Evolutionary conservation across 1,140 invertebrate genomes (phyloP).

Genomic region (Diachasmimorpha longicaudata): DNA sequence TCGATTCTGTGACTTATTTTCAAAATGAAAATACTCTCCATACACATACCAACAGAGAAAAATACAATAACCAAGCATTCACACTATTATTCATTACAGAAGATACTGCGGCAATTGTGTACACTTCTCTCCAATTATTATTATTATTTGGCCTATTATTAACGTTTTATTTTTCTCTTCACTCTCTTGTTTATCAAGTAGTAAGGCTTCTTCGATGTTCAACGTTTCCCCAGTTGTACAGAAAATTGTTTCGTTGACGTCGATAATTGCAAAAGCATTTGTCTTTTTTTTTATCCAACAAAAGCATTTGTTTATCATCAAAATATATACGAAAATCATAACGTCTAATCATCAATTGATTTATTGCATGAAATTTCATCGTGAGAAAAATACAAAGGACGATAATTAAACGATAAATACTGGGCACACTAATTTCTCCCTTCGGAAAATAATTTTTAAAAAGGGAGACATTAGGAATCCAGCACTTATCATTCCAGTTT

Average conservation of each 20-base stretch:
- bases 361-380: no score
- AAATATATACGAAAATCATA: background rate
- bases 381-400: no score
- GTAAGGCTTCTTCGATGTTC: conserved; percentile 56
- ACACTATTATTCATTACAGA: background rate
- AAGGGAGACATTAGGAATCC: no score
- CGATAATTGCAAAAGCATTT: conserved; percentile 15
- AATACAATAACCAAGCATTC: conserved; percentile 7
- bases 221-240: conserved; percentile 32
- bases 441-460: no score
- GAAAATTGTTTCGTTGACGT: conserved; percentile 33
- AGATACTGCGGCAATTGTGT: conserved; percentile 26
- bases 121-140: conserved; percentile 10
- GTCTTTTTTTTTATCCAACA: no score
- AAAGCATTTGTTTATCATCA: conserved; percentile 7
- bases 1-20: conserved; percentile 11
- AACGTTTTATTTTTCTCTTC: conserved; percentile 26
- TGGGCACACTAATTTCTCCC: no score
- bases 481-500: no score
- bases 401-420: no score
- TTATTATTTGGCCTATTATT: conserved; percentile 20
- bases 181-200: conserved; percentile 31
- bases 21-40: background rate
- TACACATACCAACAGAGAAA: background rate
- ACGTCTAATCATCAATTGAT: background rate